A percentile compares a stretch with the other conserved stretches of the same genome.
Conservation (phyloP, 2,888 invertebrate species). For the Teleogryllus oceanicus region DNA sequence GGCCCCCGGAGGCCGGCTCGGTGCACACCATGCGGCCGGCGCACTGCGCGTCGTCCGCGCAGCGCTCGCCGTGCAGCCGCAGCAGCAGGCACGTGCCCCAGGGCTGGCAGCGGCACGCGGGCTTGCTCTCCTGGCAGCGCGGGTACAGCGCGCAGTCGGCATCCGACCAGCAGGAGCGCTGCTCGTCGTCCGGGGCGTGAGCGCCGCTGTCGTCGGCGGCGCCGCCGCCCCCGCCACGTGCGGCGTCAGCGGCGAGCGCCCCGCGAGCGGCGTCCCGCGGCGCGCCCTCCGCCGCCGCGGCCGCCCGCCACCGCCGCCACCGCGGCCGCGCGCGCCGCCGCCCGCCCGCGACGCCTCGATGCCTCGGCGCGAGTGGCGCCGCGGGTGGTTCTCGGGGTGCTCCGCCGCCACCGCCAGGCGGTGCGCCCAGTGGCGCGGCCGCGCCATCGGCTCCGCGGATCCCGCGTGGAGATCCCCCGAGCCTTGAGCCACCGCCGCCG, state of each 20-base stretch:
- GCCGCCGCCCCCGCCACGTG: neutral
- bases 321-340: neutral
- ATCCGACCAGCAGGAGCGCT: neutral
- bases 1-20: neutral
- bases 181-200: neutral
- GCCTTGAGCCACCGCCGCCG: too few relatives aligned
- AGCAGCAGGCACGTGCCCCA: neutral
- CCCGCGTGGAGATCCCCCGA: too few relatives aligned
- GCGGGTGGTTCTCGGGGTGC: too few relatives aligned
- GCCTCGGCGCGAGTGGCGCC: too few relatives aligned
- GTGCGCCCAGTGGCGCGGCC: too few relatives aligned
- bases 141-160: neutral
- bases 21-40: neutral
- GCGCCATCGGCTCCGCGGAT: too few relatives aligned
- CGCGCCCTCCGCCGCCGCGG: neutral
- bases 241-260: neutral
- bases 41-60: neutral
- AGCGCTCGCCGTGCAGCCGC: neutral
- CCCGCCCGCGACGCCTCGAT: too few relatives aligned
- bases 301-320: neutral
- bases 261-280: neutral
- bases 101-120: neutral
- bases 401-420: too few relatives aligned
- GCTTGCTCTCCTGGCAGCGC: neutral
- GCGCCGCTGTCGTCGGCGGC: neutral